Base-by-base conservation (phyloP, 2,888 invertebrate species). In the Axea sp. region DNA sequence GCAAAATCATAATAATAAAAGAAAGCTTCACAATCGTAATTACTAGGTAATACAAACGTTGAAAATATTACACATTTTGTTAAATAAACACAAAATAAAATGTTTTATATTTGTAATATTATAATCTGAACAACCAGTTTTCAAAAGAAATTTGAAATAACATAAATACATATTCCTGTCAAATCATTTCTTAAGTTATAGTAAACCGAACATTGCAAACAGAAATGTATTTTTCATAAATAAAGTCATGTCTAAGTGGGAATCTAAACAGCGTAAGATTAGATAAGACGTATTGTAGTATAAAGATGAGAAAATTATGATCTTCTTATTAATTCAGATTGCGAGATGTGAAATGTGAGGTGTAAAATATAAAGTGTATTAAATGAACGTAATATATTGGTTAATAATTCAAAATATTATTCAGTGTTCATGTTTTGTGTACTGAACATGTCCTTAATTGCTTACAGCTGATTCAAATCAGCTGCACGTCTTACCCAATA, bases 361-460 rank as follows among this genome's bases (percentile, higher is more conserved):
- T 15, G 22, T 17, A 37, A 28, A 28, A 47, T 37, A 45, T 60
- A 26, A 45, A 4, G 6, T n/a, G 37, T 15, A 39, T 31, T 37
- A 22, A 49, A 30, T 17, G 39, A 43, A 14, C 24, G 24, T 31
- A 24, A 33, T 15, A 31, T 19, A 15, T 45, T 28, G 35, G 53
- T 64, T 43, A 53, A 64, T 33, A 53, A 64, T 53, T 41, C 53
- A 35, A 26, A 53, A 49, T 24, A 35, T 45, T 53, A 35, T 53
- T 53, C 33, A 43, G 55, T 22, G 55, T 37, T 30, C 35, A 41
- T n/a, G 15, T 59, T 71, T 24, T 47, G 53, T 55, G 37, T 65
- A 31, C 35, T 8, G 15, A 62, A 51, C 62, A 26, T 55, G 67
- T 73, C 67, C 49, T 53, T 73, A 73, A 73, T 73, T 73, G 59